These are phyloP conservation scores for Marronus borbonicus DNA, from an alignment of 2,888 invertebrate species.

Conservation along the genomic window DNA sequence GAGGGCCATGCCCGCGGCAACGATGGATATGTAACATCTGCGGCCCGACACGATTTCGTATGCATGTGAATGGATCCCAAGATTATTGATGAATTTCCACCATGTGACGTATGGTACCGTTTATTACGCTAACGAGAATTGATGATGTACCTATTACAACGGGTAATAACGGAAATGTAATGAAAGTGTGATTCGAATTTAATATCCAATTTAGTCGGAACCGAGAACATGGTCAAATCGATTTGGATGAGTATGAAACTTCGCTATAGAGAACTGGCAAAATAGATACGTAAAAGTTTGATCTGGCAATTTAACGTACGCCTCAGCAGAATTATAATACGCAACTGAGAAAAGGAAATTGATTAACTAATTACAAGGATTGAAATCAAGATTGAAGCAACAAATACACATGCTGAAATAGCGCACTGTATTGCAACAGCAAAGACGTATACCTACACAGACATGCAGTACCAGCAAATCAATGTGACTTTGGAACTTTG, in stretches of 20 bases:
- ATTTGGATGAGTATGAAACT: too few species aligned
- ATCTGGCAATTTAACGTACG: too few species aligned
- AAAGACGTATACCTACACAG: neutral
- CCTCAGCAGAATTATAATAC: too few species aligned
- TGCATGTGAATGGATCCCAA: conserved; percentile 44
- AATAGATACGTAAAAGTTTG: too few species aligned
- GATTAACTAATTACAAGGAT: too few species aligned
- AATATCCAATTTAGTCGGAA: conserved; percentile 37
- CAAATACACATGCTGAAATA: neutral
- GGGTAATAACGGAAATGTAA: conserved; percentile 42
- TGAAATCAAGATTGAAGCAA: too few species aligned
- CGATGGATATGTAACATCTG: conserved; percentile 42
- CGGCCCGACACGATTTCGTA: conserved; percentile 44
- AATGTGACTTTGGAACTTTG: conserved; percentile 28
- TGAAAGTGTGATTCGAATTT: conserved; percentile 36
- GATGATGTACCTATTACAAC: conserved; percentile 38
- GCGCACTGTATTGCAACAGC: neutral
- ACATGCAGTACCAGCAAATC: neutral
- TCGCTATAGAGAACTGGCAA: too few species aligned
- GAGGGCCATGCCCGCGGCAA: neutral
- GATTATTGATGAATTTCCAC: conserved; percentile 47
- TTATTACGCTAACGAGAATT: conserved; percentile 46
- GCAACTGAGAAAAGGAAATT: too few species aligned
- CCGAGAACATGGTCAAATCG: neutral
- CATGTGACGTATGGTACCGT: conserved; percentile 44